A percentile compares a stretch with the other conserved stretches of the same genome.
Evolutionary conservation across 2,888 invertebrate species (phyloP).

Genomic region (Aleiodes alternator): DNA sequence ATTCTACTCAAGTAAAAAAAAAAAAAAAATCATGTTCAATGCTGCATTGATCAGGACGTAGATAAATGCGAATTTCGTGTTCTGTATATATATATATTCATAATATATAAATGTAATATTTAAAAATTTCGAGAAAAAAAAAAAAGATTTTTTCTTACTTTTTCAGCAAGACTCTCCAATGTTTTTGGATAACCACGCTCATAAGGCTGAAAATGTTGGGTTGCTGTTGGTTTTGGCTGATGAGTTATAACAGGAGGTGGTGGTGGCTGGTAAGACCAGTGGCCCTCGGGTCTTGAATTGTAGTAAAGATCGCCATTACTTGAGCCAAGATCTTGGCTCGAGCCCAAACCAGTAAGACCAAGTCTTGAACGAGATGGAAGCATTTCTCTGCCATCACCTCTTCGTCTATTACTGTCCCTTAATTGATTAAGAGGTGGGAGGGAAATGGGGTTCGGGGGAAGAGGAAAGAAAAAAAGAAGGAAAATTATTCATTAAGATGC

Average conservation of each 20-base stretch:
- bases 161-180: constrained; percentile 92
- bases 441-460: too few relatives aligned
- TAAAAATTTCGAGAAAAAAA: background rate
- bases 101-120: constrained; percentile 11
- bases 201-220: constrained; percentile 91
- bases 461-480: background rate
- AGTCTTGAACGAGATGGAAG: constrained; percentile 85
- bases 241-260: constrained; percentile 92
- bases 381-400: constrained; percentile 89
- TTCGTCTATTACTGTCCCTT: constrained; percentile 79
- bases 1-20: background rate
- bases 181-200: constrained; percentile 92
- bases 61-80: constrained; percentile 27
- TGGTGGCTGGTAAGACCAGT: constrained; percentile 84
- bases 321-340: constrained; percentile 75
- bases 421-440: constrained; percentile 61
- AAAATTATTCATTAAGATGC: constrained; percentile 52
- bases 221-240: constrained; percentile 86
- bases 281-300: constrained; percentile 82
- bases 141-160: constrained; percentile 74
- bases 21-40: constrained; percentile 21
- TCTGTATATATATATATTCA: background rate
- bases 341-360: constrained; percentile 79
- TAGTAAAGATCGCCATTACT: constrained; percentile 87
- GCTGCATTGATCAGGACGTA: constrained; percentile 36